Evolutionary conservation across 2,797 vertebrate species (phyloP).

Genomic region (Cygnus olor): DNA sequence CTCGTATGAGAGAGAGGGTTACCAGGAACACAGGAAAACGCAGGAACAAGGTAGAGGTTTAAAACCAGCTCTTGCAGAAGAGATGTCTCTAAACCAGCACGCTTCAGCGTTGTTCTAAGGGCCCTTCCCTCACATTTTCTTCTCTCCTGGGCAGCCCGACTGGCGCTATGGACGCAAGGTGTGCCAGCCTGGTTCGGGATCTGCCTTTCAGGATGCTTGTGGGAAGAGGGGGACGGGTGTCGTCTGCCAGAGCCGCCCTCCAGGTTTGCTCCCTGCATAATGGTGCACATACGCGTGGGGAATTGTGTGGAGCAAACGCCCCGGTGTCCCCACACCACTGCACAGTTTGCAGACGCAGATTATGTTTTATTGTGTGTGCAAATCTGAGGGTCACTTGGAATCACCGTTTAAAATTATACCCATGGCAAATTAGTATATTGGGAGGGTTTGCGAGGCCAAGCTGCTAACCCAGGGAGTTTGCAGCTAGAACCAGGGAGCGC

Average conservation of each 20-base stretch:
- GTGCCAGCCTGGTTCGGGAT: background rate
- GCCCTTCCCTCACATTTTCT: background rate
- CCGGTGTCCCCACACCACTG: background rate
- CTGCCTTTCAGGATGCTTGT: background rate
- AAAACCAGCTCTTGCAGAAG: background rate
- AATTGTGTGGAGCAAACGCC: fast-evolving
- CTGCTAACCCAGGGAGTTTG: background rate
- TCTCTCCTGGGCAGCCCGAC: background rate
- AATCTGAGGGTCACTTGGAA: background rate
- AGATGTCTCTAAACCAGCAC: background rate
- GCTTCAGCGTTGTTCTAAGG: background rate
- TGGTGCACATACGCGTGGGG: fast-evolving
- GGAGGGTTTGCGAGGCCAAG: background rate
- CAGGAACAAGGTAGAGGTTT: background rate
- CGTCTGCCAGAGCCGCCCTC: background rate
- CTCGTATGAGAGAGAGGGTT: background rate
- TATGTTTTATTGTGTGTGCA: background rate
- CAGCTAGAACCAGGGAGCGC: background rate
- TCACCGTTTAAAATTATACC: background rate
- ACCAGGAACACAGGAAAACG: background rate
- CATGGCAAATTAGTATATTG: background rate
- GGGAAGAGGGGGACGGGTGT: background rate
- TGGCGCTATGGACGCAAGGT: fast-evolving
- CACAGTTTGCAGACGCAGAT: background rate
- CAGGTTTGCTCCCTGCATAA: background rate